Evolutionary conservation across 2,888 invertebrate genomes (phyloP), one percentile per base, ranked within the genome.

Genomic region (Allophyes oxyacanthae): DNA sequence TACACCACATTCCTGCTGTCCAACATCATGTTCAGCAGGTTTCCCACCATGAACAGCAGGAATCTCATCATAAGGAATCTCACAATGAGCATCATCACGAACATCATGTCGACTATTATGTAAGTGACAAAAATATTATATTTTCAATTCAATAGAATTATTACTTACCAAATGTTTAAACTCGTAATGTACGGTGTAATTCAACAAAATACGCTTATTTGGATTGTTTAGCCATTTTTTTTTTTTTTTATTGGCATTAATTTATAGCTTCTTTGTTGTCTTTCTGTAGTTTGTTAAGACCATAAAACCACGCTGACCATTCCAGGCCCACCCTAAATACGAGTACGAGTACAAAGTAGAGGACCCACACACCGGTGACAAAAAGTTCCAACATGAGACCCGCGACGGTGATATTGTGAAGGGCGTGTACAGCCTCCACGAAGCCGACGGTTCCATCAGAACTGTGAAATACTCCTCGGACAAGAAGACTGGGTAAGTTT

Each of bases 331-430:
- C 66, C 94, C 95, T 33, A 94, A 94, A 82, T 94, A 95, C 81
- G 88, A 91, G 71, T 94, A 90, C 78, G 90, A 92, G 71, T 94
- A 95, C 81, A 92, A 92, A 66, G 93, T 94, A 7, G 86, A 92
- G 59, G 95, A 95, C 67, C 91, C 89, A 1, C 94, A 95, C 64
- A 95, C 95, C 14, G 95, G 94, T 6, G 95, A 95, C 80, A 89
- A 90, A 70, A 95, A 95, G 79, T 92, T 85, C 75, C 95, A 95
- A 70, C 87, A 91, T 36, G 95, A 95, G 76, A 83, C 88, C 37
- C 89, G 92, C 33, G 94, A 94, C 75, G 95, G 95, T 7, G 94
- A 95, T 69, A 78, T 74, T 25, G 88, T 88, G 46, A 91, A 94
- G 78, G 96, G 96, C 36, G 94, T 75, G 15, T 86, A 87, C 77